Conservation (phyloP, 2,113 vertebrate genomes). For the Clarias macrocephalus region DNA sequence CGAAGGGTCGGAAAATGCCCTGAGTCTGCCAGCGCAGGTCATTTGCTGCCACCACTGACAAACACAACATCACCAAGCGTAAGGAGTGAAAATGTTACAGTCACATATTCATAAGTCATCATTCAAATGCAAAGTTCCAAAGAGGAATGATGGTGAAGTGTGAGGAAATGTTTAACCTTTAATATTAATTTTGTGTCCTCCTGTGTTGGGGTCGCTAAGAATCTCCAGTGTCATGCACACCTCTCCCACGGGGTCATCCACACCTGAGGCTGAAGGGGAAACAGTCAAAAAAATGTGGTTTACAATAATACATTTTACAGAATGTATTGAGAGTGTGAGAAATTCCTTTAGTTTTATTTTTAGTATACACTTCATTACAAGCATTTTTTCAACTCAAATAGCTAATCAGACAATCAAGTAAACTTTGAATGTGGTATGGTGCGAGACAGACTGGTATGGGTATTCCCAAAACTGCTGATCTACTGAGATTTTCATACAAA, state of each 20-base stretch:
- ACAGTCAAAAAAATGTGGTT: not conserved
- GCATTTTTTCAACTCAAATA: too few species aligned
- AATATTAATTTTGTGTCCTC: conserved; percentile 90
- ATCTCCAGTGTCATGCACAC: conserved; percentile 90
- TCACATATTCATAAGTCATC: not conserved
- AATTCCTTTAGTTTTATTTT: not conserved
- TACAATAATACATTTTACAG: not conserved
- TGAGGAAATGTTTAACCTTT: conserved; percentile 77
- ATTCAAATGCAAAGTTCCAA: not conserved
- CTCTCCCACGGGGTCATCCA: conserved; percentile 90
- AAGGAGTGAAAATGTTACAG: not conserved
- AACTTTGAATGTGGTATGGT: too few species aligned
- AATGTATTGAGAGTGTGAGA: not conserved
- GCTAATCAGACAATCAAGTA: too few species aligned
- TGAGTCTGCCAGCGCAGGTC: conserved; percentile 92
- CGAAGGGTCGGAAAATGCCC: conserved; percentile 93
- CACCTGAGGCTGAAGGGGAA: conserved; percentile 80
- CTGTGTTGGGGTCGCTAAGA: conserved; percentile 82
- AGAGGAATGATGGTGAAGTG: too few species aligned
- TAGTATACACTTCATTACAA: too few species aligned
- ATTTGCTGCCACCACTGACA: conserved; percentile 69
- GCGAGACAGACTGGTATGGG: too few species aligned
- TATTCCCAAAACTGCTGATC: too few species aligned
- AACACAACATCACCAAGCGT: not conserved
- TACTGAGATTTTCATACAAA: too few species aligned